phyloP scores from a whole-genome alignment of 2,113 vertebrate species.

The Cryptomyrus ogoouensis region DNA sequence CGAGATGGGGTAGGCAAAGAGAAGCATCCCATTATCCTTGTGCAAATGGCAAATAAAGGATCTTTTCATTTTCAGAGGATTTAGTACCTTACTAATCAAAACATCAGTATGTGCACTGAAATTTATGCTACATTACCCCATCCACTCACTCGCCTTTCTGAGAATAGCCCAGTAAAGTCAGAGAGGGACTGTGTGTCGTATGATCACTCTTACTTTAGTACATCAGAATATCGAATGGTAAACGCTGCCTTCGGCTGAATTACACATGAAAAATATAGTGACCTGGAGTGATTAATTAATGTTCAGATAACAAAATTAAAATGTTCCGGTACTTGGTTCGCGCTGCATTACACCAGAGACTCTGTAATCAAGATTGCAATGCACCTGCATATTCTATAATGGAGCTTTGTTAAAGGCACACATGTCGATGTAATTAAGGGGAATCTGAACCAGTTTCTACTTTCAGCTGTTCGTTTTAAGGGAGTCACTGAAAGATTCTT shows the following conservation, averaged over 20 bases:
- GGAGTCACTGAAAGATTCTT: neutral
- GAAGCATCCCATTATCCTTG: neutral
- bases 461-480: neutral
- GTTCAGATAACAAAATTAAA: conserved; percentile 7
- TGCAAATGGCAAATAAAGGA: neutral
- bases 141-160: neutral
- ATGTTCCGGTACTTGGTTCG: neutral
- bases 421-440: neutral
- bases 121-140: neutral
- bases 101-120: neutral
- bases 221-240: neutral
- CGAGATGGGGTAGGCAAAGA: neutral
- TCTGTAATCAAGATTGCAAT: neutral
- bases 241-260: neutral
- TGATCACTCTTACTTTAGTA: neutral
- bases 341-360: neutral
- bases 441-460: neutral
- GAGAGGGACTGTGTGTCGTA: neutral
- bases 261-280: neutral
- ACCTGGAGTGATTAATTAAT: conserved; percentile 4
- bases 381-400: neutral
- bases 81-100: neutral
- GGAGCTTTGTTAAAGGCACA: neutral
- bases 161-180: neutral
- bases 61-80: neutral